Base-by-base conservation (phyloP, 2,113 vertebrate species). In the Fregata magnificens region DNA sequence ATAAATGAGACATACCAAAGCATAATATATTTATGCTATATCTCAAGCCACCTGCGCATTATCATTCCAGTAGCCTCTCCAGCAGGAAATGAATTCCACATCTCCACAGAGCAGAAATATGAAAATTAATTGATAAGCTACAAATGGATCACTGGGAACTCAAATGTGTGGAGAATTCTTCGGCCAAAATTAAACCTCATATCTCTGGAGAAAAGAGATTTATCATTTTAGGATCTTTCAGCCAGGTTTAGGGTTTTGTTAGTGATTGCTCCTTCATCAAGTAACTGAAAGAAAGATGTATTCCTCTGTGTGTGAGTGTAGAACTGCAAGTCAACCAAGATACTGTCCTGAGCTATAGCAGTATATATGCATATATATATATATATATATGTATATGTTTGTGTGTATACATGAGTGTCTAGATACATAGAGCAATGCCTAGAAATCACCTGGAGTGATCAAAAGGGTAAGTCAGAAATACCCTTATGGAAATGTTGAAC, bases 11-110 rank as follows among this genome's bases (percentile, higher is more conserved):
- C 92, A 96, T 83, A 80, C 50, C 72, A 90, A 90, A 93, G 82
- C 88, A 95, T 95, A 85, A 97, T 95, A 96, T 96, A 97, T 98
- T 97, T 97, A 97, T 98, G 89, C 82, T 94, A 52, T 52, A 77
- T 86, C 86, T 97, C 90, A 89, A 94, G 87, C 90, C 93, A 97
- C 94, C 94, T 95, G 96, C 3, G 0, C 94, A 96, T 97, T 97
- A 94, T 93, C 91, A 96, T 97, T 97, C 95, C 56, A 86, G 91
- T 59, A 96, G 93, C 88, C 62, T 87, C 82, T 85, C 76, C 84
- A 82, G 72, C 82, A 96, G 92, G 90, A 98, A 98, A 97, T 89
- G 62, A 98, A 88, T 96, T 94, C 84, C 76, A 70, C 73, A 94
- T 86, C 88, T 91, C 86, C 82, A 93, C 71, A n/a, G 77, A 93